phyloP scores from a whole-genome alignment of 2,797 vertebrate species.

The Parambassis ranga region DNA sequence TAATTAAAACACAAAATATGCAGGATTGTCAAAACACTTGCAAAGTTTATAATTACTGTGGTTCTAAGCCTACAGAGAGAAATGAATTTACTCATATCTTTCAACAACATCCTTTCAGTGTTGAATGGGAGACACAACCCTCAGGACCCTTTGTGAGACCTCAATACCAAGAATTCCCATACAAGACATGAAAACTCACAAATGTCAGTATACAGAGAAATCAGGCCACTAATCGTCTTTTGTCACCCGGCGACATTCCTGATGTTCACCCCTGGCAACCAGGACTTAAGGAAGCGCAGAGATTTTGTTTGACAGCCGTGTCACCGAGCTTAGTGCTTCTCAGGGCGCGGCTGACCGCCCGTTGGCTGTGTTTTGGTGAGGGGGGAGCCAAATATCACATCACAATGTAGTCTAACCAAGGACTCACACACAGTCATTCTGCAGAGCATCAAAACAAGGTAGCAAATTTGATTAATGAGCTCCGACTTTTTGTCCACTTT shows the following conservation, averaged over 20 bases:
- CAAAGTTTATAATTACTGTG: too few species aligned
- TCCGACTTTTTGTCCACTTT: slow-evolving; percentile 30
- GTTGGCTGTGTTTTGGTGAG: slow-evolving; percentile 54
- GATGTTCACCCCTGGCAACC: slow-evolving; percentile 84
- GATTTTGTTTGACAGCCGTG: slow-evolving; percentile 82
- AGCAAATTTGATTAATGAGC: slow-evolving; percentile 66
- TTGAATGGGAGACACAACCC: slow-evolving; percentile 50
- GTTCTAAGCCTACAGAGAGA: too few species aligned
- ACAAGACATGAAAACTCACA: slow-evolving; percentile 70
- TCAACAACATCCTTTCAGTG: slow-evolving; percentile 57
- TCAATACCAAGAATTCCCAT: slow-evolving; percentile 59
- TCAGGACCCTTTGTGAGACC: slow-evolving; percentile 48
- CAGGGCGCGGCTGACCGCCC: slow-evolving; percentile 71
- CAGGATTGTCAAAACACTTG: too few species aligned
- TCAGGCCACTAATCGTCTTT: slow-evolving; percentile 81
- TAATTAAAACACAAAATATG: too few species aligned
- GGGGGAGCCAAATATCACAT: slow-evolving; percentile 30
- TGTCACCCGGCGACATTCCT: slow-evolving; percentile 84
- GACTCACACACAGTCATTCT: slow-evolving; percentile 34
- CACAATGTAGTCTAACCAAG: slow-evolving; percentile 48
- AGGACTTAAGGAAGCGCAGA: slow-evolving; percentile 76
- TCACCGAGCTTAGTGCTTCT: slow-evolving; percentile 85
- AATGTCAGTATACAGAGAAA: slow-evolving; percentile 78
- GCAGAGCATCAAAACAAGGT: slow-evolving; percentile 61
- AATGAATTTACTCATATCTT: slow-evolving; percentile 31